Evolutionary conservation across 2,113 vertebrate genomes (phyloP), one percentile per base, ranked within the genome.

Genomic region (Cochlearius cochlearius): DNA sequence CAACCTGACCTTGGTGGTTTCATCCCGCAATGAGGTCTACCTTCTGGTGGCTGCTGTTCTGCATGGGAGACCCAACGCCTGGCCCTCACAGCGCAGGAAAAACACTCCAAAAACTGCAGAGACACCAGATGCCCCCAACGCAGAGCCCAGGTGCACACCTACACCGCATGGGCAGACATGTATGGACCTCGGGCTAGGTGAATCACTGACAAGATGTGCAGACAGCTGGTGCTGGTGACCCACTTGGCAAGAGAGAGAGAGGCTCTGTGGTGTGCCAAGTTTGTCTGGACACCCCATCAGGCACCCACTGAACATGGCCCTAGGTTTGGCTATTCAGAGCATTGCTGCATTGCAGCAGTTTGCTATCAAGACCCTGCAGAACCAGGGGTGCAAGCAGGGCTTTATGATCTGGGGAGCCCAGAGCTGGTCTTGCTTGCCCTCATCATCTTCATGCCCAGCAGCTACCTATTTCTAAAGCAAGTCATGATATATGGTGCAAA

Each of bases 91-190:
- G n/a, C 1, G 1, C 43, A 41, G n/a, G 8, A 4, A 68, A 36
- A 62, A 41, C 49, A 58, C 38, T 16, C 10, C 19, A 83, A 41
- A 74, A 53, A 4, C 36, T 88, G 23, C 32, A 73, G 55, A 59
- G 36, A 12, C 39, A 49, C 15, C 8, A 0, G 0, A 17, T 83
- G 22, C 1, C 25, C 39, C 5, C 27, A 50, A 1, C 0, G 1
- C 21, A 47, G 47, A 52, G n/a, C 10, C 41, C 34, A 25, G 26
- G 36, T 45, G 7, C 22, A 67, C 60, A 49, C 7, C 36, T 73
- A 11, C 16, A n/a, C 20, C 38, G 7, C 13, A 34, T 17, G 17
- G 26, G 5, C 21, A 63, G 77, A 52, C 9, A 20, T 0, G 0
- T 18, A 36, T 9, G 23, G 32, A 26, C 25, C 27, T 52, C 27